phyloP scores from a whole-genome alignment of 2,797 vertebrate genomes.

The Girardinus metallicus region DNA sequence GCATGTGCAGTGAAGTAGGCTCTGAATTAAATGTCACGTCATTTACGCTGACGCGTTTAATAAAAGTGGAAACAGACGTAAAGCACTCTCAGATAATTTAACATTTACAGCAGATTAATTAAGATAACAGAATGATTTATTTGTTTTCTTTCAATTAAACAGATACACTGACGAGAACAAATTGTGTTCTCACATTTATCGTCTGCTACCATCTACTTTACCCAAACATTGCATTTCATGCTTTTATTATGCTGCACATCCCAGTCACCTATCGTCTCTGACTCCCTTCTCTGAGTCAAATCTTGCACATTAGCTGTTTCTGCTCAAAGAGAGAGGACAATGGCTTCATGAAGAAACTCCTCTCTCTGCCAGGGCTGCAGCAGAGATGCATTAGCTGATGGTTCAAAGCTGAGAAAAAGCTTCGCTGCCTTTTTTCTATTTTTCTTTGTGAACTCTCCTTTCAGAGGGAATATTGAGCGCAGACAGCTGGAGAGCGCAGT shows the following conservation, averaged over 20 bases:
- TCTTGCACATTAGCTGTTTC: conserved; percentile 39
- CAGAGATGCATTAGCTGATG: conserved; percentile 37
- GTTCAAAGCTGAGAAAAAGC: conserved; percentile 65
- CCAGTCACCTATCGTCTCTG: conserved; percentile 23
- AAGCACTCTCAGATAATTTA: not conserved
- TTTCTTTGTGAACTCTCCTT: conserved; percentile 71
- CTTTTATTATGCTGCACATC: not conserved
- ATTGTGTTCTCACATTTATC: not conserved
- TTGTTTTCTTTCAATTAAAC: not conserved
- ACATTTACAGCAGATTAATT: conserved; percentile 1
- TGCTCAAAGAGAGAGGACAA: conserved; percentile 33
- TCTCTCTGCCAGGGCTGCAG: conserved; percentile 29
- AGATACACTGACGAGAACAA: not conserved
- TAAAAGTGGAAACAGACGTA: conserved; percentile 1
- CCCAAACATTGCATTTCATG: conserved; percentile 6
- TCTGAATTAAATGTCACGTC: conserved; percentile 47
- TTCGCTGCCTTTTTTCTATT: conserved; percentile 30
- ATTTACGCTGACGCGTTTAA: conserved; percentile 22
- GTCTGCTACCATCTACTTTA: not conserved
- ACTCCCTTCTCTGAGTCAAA: conserved; percentile 43
- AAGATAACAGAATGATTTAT: not conserved
- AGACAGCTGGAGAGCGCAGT: conserved; percentile 58
- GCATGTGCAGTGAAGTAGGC: conserved; percentile 27
- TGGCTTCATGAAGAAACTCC: conserved; percentile 43
- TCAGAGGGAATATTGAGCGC: conserved; percentile 66